Base-by-base conservation (phyloP, 2,888 invertebrate species). In the Poecilus cupreus region DNA sequence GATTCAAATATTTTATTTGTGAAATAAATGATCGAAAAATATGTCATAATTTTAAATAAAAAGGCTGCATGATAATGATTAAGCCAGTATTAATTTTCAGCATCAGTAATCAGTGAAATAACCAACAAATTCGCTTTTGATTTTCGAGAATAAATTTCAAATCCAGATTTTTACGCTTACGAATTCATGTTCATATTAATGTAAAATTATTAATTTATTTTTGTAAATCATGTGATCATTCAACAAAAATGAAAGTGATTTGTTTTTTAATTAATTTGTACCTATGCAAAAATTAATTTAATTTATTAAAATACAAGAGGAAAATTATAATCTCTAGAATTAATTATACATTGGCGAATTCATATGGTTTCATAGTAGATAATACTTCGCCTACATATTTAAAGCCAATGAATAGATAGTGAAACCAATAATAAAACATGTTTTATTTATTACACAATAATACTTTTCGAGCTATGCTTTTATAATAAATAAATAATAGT, bases 181-280 rank as follows among this genome's bases (percentile, higher is more conserved):
- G 6, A 26, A 60, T 60, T 24, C 60, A 24, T 26, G 8, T 60
- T 11, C 26, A 60, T 60, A 13, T 60, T 13, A 60, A 13, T 60
- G 26, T 60, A 26, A 60, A 60, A 60, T 60, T 60, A 60, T 60
- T 60, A 26, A 60, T 60, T 60, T 13, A 60, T 26, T 22, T 54
- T 54, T 26, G 6, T 60, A 54, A 60, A 60, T 24, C 5, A 60
- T 2, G n/a, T 60, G 57, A n/a, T 57, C 24, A 60, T n/a, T 26
- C n/a, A 60, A 10, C 60, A 60, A 60, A 60, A 60, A 60, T 60
- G 60, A 60, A 60, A 60, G 60, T 60, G 60, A 60, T 60, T 24
- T 26, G 26, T 13, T 60, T 26, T 60, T 60, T 18, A 46, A 43
- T 43, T 2, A 8, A 51, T 13, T 11, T n/a, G n/a, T n/a, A 24